Percentiles rank a stretch among this genome's conserved stretches.
Conservation (phyloP, 2,113 vertebrate species). For the Neolamprologus cancellatus region DNA sequence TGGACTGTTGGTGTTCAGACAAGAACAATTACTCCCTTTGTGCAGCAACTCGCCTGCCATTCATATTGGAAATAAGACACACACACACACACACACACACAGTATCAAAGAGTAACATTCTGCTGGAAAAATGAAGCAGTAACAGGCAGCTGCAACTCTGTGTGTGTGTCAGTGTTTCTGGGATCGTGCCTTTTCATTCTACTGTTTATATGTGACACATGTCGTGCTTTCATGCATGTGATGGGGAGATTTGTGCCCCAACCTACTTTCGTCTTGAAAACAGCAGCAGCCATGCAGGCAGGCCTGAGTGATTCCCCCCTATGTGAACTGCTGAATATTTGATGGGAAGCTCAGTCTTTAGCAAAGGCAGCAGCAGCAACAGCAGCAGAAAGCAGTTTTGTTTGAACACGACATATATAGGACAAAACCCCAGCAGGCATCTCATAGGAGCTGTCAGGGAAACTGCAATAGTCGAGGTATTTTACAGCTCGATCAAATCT, state of each 20-base stretch:
- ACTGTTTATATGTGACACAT: constrained; percentile 25
- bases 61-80: constrained; percentile 24
- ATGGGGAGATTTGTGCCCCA: neutral
- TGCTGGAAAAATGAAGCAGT: constrained; percentile 21
- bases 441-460: constrained; percentile 28
- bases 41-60: constrained; percentile 43
- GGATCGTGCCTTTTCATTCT: neutral
- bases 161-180: neutral
- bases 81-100: neutral
- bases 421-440: constrained; percentile 51
- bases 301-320: constrained; percentile 35
- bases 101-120: constrained; percentile 31
- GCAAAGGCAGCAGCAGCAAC: constrained; percentile 20
- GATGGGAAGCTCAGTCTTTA: constrained; percentile 51
- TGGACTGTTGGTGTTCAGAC: constrained; percentile 34
- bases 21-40: constrained; percentile 63
- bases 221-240: neutral
- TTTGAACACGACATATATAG: constrained; percentile 45
- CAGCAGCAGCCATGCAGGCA: constrained; percentile 6
- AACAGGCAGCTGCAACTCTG: neutral
- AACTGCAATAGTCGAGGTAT: constrained; percentile 14
- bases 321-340: constrained; percentile 64
- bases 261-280: constrained; percentile 21
- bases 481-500: constrained; percentile 32
- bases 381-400: constrained; percentile 34